These are phyloP conservation scores for Odontophorus gujanensis DNA, from an alignment of 2,113 vertebrate genomes.

Conservation along the genomic window DNA sequence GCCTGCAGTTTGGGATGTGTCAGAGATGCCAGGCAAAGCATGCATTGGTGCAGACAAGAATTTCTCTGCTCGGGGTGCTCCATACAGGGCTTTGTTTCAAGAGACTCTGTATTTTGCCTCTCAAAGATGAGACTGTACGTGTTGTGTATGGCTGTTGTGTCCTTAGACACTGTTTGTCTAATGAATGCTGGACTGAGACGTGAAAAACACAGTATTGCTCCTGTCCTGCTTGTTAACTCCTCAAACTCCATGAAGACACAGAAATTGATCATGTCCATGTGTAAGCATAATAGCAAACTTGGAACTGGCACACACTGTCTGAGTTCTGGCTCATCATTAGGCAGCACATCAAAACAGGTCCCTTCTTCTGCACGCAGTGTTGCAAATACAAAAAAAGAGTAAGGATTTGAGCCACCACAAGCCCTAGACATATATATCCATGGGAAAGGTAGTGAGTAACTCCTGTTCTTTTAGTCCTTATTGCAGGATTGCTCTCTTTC, in stretches of 20 bases:
- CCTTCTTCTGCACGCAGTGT: not conserved
- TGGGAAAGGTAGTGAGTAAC: not conserved
- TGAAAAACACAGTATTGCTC: not conserved
- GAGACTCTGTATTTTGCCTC: not conserved
- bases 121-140: not conserved
- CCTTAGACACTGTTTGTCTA: not conserved
- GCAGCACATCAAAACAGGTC: not conserved
- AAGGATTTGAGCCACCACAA: not conserved
- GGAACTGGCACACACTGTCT: not conserved
- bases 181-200: not conserved
- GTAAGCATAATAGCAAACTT: too few relatives aligned
- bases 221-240: not conserved
- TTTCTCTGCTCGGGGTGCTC: not conserved
- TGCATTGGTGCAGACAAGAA: not conserved
- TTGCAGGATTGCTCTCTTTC: not conserved
- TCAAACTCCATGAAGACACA: not conserved
- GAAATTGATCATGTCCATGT: not conserved
- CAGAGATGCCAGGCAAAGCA: not conserved
- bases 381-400: accelerated
- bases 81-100: not conserved
- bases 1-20: not conserved
- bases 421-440: not conserved
- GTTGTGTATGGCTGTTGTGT: not conserved
- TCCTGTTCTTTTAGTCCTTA: not conserved
- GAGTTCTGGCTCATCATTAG: not conserved